These are phyloP conservation scores for Acanthisitta chloris DNA, from an alignment of 2,113 vertebrate genomes.

Conservation along the genomic window DNA sequence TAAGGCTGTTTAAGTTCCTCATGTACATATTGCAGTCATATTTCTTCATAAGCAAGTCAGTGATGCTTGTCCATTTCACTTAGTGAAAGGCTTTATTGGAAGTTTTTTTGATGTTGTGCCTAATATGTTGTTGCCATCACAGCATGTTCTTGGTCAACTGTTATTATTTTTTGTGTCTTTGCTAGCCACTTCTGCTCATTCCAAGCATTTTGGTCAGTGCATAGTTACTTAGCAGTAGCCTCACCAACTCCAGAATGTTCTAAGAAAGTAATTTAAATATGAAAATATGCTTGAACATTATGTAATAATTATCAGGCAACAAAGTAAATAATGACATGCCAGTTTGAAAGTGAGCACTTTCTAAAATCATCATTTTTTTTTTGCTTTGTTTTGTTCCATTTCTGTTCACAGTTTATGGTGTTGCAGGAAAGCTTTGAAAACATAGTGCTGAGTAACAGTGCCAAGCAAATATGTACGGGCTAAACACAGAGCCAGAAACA, in stretches of 20 bases:
- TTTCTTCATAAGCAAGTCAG: background rate
- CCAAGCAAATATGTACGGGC: background rate
- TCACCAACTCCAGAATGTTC: background rate
- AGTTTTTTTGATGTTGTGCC: background rate
- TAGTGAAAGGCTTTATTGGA: background rate
- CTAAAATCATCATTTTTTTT: conserved; percentile 12
- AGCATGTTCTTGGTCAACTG: background rate
- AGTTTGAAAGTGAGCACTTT: background rate
- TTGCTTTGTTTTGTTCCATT: conserved; percentile 5
- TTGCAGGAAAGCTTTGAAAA: conserved; percentile 5
- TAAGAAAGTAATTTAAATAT: background rate
- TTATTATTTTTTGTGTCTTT: background rate
- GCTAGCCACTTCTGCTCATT: background rate
- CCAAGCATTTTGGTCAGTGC: background rate
- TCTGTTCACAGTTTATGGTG: background rate
- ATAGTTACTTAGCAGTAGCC: background rate
- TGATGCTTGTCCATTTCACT: background rate
- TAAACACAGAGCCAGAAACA: background rate
- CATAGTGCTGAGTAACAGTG: background rate
- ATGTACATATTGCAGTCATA: background rate
- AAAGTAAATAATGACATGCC: background rate
- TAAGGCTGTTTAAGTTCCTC: background rate
- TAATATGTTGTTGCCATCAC: background rate
- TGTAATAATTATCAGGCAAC: background rate
- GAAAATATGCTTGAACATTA: background rate